Percentiles rank a stretch among this genome's conserved stretches.
Conservation (phyloP, 2,113 vertebrate species). For the Eclectus roratus region DNA sequence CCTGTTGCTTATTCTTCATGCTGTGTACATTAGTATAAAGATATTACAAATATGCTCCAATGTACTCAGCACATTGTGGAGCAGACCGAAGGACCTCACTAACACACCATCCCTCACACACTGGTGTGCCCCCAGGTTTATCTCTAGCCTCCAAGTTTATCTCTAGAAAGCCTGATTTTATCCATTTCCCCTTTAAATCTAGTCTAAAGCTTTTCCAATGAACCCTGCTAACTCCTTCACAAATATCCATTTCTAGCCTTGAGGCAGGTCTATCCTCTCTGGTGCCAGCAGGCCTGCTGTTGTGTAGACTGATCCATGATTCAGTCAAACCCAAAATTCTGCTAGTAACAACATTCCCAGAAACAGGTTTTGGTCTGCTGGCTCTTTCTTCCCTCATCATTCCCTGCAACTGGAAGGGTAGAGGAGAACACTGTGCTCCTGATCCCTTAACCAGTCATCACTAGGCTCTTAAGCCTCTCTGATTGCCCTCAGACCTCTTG, state of each 20-base stretch:
- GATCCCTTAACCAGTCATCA: background rate
- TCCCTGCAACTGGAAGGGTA: background rate
- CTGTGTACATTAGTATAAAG: background rate
- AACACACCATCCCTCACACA: background rate
- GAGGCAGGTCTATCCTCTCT: background rate
- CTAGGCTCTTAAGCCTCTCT: background rate
- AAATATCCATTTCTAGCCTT: background rate
- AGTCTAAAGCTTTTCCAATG: background rate
- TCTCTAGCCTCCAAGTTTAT: background rate
- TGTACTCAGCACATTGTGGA: background rate
- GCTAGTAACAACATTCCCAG: accelerated
- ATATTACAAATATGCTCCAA: background rate
- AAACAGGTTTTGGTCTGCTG: background rate
- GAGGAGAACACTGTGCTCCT: background rate
- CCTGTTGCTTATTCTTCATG: background rate
- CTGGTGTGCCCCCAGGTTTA: background rate
- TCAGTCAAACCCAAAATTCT: background rate
- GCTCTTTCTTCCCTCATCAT: background rate
- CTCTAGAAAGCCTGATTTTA: background rate
- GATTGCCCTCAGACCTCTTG: background rate
- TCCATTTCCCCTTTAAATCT: background rate
- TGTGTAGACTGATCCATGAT: background rate
- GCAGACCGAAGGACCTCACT: background rate
- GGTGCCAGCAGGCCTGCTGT: background rate
- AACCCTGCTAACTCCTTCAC: background rate